Base-by-base conservation (phyloP, 1,140 invertebrate species). In the Melitaea cinxia region DNA sequence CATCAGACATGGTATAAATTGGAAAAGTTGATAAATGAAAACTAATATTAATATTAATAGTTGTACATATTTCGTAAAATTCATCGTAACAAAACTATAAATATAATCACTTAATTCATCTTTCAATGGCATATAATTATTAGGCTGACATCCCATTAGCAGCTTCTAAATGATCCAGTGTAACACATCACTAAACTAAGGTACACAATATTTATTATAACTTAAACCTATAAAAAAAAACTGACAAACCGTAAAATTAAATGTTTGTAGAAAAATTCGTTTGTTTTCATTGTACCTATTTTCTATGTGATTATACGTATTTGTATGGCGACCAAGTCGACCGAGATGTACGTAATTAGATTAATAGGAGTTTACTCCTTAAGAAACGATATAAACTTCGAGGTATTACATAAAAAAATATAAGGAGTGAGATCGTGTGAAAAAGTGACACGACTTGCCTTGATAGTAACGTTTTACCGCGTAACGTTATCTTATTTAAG, bases 181-280 rank as follows among this genome's bases (percentile, higher is more conserved):
- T 59, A 63, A 63, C 70, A 73, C 55, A 73, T 61, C 73, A 65
- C 72, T 75, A 75, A 75, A 76, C 75, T 79, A 80, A 70, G 35
- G 57, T 70, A 70, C 63, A 70, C 69, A 71, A 77, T 69, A 71
- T 55, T 73, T 71, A 78, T 62, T 66, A 62, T 75, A 78, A 81
- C 72, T 76, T 82, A 82, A 73, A 70, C 63, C 67, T 66, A 70
- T 17, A 42, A 14, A 70, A 42, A 14, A 70, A 73, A 70, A 70
- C 59, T 78, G 65, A 76, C 70, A 70, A 82, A 77, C 59, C 70
- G 73, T 68, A 64, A 73, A 77, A 72, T 61, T 47, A 71, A 59
- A 70, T 70, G 65, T 53, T 73, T 71, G 59, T 72, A 74, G 58
- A 73, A 78, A 84, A 84, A 82, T 82, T 86, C 83, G 83, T 83